These are phyloP conservation scores for Diuraphis noxia DNA, from an alignment of 1,140 invertebrate genomes.

Conservation along the genomic window DNA sequence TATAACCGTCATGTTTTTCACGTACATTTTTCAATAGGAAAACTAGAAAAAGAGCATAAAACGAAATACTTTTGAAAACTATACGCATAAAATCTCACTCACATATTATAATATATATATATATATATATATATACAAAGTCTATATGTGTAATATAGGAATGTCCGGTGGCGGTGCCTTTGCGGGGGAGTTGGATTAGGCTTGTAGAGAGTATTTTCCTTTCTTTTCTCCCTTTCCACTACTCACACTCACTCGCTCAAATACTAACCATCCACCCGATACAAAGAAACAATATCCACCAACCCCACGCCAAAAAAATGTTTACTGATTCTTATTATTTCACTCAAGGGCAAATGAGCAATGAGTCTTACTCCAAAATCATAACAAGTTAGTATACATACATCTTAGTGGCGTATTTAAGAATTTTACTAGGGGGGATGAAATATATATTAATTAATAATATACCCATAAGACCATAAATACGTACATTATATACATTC, in stretches of 20 bases:
- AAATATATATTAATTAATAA: too few relatives aligned
- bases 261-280: background rate
- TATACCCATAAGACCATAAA: too few relatives aligned
- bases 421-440: too few relatives aligned
- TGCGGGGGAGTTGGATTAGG: conserved; percentile 8
- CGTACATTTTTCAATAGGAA: background rate
- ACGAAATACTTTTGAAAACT: conserved; percentile 29
- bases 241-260: background rate
- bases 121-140: too few relatives aligned
- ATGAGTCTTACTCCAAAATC: background rate
- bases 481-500: too few relatives aligned
- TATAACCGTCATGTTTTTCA: background rate
- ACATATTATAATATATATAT: background rate
- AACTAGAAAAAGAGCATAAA: background rate
- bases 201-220: background rate
- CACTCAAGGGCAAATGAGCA: background rate
- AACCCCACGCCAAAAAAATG: conserved; percentile 1
- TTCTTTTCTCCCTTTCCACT: background rate
- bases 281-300: background rate
- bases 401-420: too few relatives aligned
- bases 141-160: background rate
- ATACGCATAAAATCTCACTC: background rate
- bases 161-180: conserved; percentile 9
- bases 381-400: background rate
- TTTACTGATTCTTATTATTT: conserved; percentile 29